Evolutionary conservation across 2,113 vertebrate species (phyloP).

Genomic region (Cyphomyrus discorhynchus): DNA sequence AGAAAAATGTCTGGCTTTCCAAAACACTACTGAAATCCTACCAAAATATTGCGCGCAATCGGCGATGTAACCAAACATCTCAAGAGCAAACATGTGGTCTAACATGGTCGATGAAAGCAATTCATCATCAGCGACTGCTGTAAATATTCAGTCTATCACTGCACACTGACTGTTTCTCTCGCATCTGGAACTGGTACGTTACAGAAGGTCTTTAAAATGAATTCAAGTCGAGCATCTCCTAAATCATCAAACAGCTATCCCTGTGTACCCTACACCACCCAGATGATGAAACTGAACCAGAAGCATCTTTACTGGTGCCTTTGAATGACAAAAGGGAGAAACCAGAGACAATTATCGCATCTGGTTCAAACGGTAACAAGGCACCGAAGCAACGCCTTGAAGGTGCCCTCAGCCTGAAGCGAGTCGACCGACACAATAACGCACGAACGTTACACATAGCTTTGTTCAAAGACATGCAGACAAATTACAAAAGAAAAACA

Average conservation of each 20-base stretch:
- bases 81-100: not conserved
- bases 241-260: not conserved
- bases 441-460: not conserved
- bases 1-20: not conserved
- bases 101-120: not conserved
- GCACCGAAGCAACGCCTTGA: slow-evolving; percentile 43
- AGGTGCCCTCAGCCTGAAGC: not conserved
- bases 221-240: not conserved
- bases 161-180: not conserved
- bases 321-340: slow-evolving; percentile 23
- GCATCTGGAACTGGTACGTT: not conserved
- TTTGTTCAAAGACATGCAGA: not conserved
- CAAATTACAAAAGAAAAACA: slow-evolving; percentile 3
- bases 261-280: not conserved
- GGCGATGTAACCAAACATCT: not conserved
- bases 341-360: slow-evolving; percentile 55
- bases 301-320: not conserved
- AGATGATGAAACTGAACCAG: not conserved
- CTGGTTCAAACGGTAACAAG: slow-evolving; percentile 55
- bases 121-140: not conserved
- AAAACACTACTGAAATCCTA: not conserved
- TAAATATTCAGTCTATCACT: not conserved
- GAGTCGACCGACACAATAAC: not conserved
- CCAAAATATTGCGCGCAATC: not conserved
- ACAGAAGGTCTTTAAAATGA: not conserved